Evolutionary conservation across 2,113 vertebrate species (phyloP), one percentile per base, ranked within the genome.

Genomic region (Hemibagrus wyckioides): DNA sequence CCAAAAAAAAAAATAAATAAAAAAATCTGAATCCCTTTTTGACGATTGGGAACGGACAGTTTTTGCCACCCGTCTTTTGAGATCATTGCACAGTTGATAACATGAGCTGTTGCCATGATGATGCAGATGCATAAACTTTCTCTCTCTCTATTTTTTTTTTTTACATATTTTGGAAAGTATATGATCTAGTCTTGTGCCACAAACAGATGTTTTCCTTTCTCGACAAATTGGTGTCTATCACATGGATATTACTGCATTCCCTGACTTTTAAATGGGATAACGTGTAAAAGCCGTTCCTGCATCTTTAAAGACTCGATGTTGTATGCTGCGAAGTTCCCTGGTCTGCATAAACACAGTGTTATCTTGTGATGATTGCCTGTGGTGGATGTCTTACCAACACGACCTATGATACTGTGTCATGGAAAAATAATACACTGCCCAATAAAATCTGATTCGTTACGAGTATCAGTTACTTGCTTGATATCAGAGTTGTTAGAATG

Each of bases 221-320:
- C 88, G 89, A 86, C 90, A 93, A 95, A 94, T 94, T 93, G 93
- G 92, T 94, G 93, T 90, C 89, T 95, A 95, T 95, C 94, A 95
- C 94, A 91, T 95, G 95, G 95, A 96, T 94, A 95, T 96, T 93
- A 98, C 97, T 97, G 97, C 97, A 97, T 94, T 94, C 89, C 90
- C 89, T 91, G 83, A 59, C 86, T 94, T 95, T 94, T 94, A 94
- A n/a, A 91, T 89, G 86, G 90, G 59, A 67, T 88, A 84, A n/a
- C n/a, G 28, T 84, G 81, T n/a, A 88, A 28, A 14, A 80, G 85
- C 56, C 71, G 56, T 85, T 67, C 79, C 33, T 54, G 54, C 54
- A 50, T 61, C 84, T 39, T 50, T 59, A 86, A 85, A 86, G 56
- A 48, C 59, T 80, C 75, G 59, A 36, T 3, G 82, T 90, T 80